Evolutionary conservation across 2,113 vertebrate genomes (phyloP), one percentile per base, ranked within the genome.

Genomic region (Monopterus albus): DNA sequence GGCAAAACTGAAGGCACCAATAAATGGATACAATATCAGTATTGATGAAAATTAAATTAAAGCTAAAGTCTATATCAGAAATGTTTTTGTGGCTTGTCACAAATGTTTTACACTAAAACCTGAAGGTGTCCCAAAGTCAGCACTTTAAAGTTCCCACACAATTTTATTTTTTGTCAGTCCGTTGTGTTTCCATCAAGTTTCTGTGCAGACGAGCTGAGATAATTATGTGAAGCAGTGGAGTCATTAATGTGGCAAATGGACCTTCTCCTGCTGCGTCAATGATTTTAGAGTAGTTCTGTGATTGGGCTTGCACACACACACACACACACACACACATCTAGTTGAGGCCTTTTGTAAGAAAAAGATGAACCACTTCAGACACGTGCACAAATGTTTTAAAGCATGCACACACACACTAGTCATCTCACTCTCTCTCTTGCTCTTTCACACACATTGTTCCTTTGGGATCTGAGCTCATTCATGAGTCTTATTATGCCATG

Each of bases 401-500:
- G n/a, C 10, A 59, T 43, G 57, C 72, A 61, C 81, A 45, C 57
- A 43, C 50, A 17, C 67, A 42, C 56, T 46, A 43, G 42, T 76
- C 17, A 51, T 38, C 33, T 13, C 72, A 23, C n/a, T 8, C 43
- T 23, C 28, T 23, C 35, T 39, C 7, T 38, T 7, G 11, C 33
- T 25, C 26, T 63, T 57, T 49, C 31, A 88, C 59, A 68, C 67
- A 72, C 77, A 82, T 75, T 84, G 72, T 88, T 76, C 81, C 82
- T 81, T 75, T 73, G 58, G 78, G 83, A 75, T 74, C 75, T 49
- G 67, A 73, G 78, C 82, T 78, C 63, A 89, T 90, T 91, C 89
- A 88, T 79, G 73, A 82, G 81, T 81, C 81, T 87, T 84, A 89
- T 86, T 88, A 81, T 87, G 40, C 69, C 61, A 47, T 15, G 43